These are phyloP conservation scores for Chaetodon trifasciatus DNA, from an alignment of 2,797 vertebrate genomes.

Conservation along the genomic window DNA sequence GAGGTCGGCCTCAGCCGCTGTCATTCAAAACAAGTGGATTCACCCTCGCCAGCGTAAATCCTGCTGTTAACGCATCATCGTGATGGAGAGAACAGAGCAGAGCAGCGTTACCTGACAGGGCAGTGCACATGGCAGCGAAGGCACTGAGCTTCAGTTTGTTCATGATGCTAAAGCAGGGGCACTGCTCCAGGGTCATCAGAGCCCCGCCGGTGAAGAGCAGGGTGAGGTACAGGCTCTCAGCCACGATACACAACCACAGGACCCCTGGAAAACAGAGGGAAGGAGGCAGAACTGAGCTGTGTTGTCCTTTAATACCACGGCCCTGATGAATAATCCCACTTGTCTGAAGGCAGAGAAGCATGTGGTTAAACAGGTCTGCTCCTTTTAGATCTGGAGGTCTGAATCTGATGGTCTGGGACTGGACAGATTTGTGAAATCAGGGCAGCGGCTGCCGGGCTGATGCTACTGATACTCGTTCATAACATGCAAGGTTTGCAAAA, in stretches of 20 bases:
- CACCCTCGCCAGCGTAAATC: neutral
- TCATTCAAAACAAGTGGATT: neutral
- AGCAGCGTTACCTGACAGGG: conserved; percentile 89
- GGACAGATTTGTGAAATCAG: conserved; percentile 34
- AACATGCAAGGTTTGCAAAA: neutral
- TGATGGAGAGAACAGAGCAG: neutral
- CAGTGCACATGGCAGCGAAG: conserved; percentile 91
- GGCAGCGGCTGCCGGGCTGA: conserved; percentile 12
- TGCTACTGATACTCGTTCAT: neutral
- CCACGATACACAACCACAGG: conserved; percentile 91
- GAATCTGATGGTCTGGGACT: neutral
- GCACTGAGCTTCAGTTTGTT: conserved; percentile 92
- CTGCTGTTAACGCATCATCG: neutral
- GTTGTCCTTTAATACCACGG: conserved; percentile 32
- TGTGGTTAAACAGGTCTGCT: conserved; percentile 27
- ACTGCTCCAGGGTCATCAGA: conserved; percentile 89
- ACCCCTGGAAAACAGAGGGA: conserved; percentile 81
- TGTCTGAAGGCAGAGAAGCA: conserved; percentile 5
- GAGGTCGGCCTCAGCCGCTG: neutral
- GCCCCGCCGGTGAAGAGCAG: conserved; percentile 87
- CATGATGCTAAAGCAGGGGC: conserved; percentile 84
- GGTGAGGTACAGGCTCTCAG: conserved; percentile 88
- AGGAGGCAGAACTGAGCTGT: conserved; percentile 10
- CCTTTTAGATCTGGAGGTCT: conserved; percentile 27
- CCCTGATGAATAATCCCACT: conserved; percentile 39